Evolutionary conservation across 1,140 invertebrate genomes (phyloP).

Genomic region (Neodiprion pinetum): DNA sequence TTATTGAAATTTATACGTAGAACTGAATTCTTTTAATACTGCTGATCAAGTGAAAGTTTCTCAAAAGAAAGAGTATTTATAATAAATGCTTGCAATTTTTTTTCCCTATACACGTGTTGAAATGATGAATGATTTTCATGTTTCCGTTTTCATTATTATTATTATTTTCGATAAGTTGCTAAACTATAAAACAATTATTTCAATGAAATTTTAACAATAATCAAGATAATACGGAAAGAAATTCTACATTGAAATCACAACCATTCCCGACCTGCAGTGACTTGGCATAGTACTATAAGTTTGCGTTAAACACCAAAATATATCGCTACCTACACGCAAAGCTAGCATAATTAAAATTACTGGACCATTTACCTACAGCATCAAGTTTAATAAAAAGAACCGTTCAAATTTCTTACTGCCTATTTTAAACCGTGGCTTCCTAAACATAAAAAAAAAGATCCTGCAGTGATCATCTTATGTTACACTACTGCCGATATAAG

Average conservation of each 20-base stretch:
- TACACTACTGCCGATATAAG: too few relatives aligned
- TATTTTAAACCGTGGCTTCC: too few relatives aligned
- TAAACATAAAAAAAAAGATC: too few relatives aligned
- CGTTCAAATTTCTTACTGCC: neutral
- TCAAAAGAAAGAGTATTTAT: neutral
- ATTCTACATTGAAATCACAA: neutral
- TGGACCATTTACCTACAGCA: conserved; percentile 2
- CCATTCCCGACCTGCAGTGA: conserved; percentile 6
- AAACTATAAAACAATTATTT: too few relatives aligned
- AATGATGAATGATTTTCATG: too few relatives aligned
- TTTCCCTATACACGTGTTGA: neutral
- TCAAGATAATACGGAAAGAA: neutral
- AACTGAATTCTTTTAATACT: too few relatives aligned
- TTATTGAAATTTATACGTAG: too few relatives aligned
- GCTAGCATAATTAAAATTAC: conserved; percentile 5
- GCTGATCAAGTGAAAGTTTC: neutral
- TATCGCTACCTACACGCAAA: neutral
- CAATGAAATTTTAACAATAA: too few relatives aligned
- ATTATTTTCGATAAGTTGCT: too few relatives aligned
- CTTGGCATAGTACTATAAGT: neutral
- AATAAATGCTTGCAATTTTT: conserved; percentile 1
- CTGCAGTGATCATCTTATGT: too few relatives aligned
- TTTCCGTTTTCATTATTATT: too few relatives aligned
- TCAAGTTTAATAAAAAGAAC: neutral
- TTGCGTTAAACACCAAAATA: conserved; percentile 1